These are phyloP conservation scores for Aleiodes testaceus DNA, from an alignment of 2,888 invertebrate species.

Conservation along the genomic window DNA sequence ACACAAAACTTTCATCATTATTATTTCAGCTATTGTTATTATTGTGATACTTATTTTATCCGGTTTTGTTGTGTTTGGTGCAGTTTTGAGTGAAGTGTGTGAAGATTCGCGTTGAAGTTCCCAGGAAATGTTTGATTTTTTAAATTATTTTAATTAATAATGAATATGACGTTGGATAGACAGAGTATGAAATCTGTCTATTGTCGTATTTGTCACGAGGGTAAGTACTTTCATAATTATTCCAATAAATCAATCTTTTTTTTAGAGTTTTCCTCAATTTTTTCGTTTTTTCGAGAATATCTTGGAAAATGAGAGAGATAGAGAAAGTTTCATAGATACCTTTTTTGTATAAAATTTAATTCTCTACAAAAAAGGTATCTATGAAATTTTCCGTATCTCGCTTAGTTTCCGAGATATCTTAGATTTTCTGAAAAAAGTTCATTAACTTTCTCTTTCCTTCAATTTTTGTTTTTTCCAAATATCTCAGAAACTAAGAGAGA, in stretches of 20 bases:
- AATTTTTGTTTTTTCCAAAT: too few relatives aligned
- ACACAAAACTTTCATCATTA: not conserved
- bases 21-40: too few relatives aligned
- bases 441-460: too few relatives aligned
- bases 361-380: too few relatives aligned
- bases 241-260: not conserved
- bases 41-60: too few relatives aligned
- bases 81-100: conserved; percentile 8
- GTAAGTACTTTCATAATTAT: conserved; percentile 51
- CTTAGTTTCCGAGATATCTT: too few relatives aligned
- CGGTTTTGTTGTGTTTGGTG: not conserved
- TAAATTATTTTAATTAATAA: conserved; percentile 5
- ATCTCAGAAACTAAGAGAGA: too few relatives aligned
- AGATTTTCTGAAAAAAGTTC: too few relatives aligned
- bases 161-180: conserved; percentile 49
- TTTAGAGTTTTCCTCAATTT: conserved; percentile 8
- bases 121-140: conserved; percentile 4
- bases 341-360: too few relatives aligned
- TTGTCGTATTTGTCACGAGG: conserved; percentile 76
- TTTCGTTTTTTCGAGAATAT: not conserved
- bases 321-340: too few relatives aligned
- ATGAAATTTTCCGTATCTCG: too few relatives aligned
- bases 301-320: too few relatives aligned
- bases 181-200: conserved; percentile 47
- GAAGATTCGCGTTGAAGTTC: not conserved